A percentile compares a stretch with the other conserved stretches of the same genome.
Evolutionary conservation across 92 coral and sea anemone genomes (phyloP).

Genomic region (Zoanthus solanderi): DNA sequence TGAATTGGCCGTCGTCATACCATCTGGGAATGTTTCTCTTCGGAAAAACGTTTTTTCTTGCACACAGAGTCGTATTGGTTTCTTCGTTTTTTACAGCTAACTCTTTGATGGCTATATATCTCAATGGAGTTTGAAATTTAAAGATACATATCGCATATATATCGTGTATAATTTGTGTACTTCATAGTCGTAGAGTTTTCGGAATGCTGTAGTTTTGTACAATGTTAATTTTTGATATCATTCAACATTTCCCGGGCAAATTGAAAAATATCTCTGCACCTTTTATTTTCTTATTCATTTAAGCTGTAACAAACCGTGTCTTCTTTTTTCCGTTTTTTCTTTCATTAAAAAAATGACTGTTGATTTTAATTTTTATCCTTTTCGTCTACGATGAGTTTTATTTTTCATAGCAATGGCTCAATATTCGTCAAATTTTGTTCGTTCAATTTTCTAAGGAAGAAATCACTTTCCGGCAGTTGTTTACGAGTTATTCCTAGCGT

Average conservation of each 20-base stretch:
- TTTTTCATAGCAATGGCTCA: too few species aligned
- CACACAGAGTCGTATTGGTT: slow-evolving; percentile 57
- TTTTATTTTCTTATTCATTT: background rate
- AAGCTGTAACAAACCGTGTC: too few species aligned
- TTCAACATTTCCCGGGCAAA: background rate
- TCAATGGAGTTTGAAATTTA: too few species aligned
- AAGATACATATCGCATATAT: background rate
- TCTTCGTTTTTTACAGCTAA: background rate
- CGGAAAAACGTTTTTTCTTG: slow-evolving; percentile 63
- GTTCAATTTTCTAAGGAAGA: too few species aligned
- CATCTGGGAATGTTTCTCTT: slow-evolving; percentile 60
- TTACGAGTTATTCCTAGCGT: too few species aligned
- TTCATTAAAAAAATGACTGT: too few species aligned
- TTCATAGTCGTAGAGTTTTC: background rate
- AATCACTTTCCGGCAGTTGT: too few species aligned
- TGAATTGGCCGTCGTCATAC: slow-evolving; percentile 56
- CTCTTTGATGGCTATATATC: background rate
- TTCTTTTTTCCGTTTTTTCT: too few species aligned
- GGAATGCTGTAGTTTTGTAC: slow-evolving; percentile 15
- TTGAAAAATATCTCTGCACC: background rate
- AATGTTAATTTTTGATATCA: background rate
- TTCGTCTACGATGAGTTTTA: too few species aligned
- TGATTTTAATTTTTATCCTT: too few species aligned
- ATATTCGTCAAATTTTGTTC: too few species aligned
- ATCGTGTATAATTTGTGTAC: background rate